Evolutionary conservation across 2,113 vertebrate species (phyloP), one percentile per base, ranked within the genome.

Genomic region (Saccopteryx leptura): DNA sequence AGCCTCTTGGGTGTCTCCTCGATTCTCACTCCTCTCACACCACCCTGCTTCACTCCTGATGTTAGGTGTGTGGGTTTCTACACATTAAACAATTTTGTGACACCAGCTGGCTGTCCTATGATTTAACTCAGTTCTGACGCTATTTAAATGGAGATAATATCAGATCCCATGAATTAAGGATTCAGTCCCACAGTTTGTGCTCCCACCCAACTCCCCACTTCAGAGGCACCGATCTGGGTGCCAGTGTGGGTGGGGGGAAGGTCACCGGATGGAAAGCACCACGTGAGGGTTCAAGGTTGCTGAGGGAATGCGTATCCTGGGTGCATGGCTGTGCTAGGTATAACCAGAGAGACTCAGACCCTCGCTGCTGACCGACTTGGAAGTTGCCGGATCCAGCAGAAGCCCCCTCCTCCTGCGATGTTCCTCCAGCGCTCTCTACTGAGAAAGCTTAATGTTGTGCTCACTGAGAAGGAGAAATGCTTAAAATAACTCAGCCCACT

Each of bases 261-360:
- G 60, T 63, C 48, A 31, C 5, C 3, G 31, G 26, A 33, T 26
- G 58, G 76, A 74, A 68, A 48, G 9, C n/a, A 65, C 12, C n/a
- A n/a, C 71, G 60, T 54, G 26, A 7, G 13, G 18, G 9, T 7
- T 48, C 9, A 46, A 68, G 33, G 52, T n/a, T 23, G 14, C 24
- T 1, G 4, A 26, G 10, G 52, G 48, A 56, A 17, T 4, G 18
- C 0, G 0, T 31, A 31, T 52, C 69, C 24, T 15, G 1, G 23
- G 79, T 17, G 5, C 28, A 2, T 21, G 6, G 12, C 52, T 39
- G 14, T 46, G 24, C 12, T 18, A 28, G 72, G 52, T 56, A 60
- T 68, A 39, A 4, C 46, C 46, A 46, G 79, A n/a, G 60, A 19
- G n/a, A 13, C 56, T 54, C 58, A 63, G 84, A 48, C 13, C 39